Base-by-base conservation (phyloP, 1,140 invertebrate species). In the Drosophila nannoptera region DNA sequence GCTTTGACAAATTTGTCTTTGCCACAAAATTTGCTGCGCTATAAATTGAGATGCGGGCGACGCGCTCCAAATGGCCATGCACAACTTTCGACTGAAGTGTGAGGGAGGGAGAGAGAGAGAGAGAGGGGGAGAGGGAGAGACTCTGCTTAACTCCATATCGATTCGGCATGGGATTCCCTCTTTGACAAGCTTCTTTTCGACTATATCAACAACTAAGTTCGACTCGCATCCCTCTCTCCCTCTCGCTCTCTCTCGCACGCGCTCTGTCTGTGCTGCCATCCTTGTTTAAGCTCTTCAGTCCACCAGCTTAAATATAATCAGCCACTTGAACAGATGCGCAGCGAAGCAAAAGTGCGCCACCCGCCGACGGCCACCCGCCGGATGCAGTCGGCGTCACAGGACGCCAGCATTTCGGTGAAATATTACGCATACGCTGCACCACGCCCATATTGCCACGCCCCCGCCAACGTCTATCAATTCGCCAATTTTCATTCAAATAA, bases 401-500 rank as follows among this genome's bases (percentile, higher is more conserved):
- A 52, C 33, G 65, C 59, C 59, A 63, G 43, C 42, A 62, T 48
- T 22, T 65, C 35, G 22, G 29, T 76, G 66, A 78, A 84, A 83
- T 84, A 84, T 84, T 84, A 83, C 80, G 81, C 76, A 84, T 84
- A 67, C 69, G 63, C 46, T 58, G 35, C 7, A 60, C 69, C 73
- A 84, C 80, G 73, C 80, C 80, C 81, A 66, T 40, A 70, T 62
- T 46, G 66, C 45, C 72, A 78, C 81, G 65, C 78, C 80, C 64
- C 64, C 55, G 66, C 48, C 68, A 52, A 74, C 61, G 80, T 84
- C 76, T 84, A 84, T 84, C 81, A 84, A 84, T 84, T 84, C 77
- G 73, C 76, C 80, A 84, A 84, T 84, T 86, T 84, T 84, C 80
- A 86, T 84, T 84, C 81, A 84, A 84, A 84, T 84, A 84, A 84